Evolutionary conservation across 1,140 invertebrate species (phyloP), one percentile per base, ranked within the genome.

Genomic region (Lycorma delicatula): DNA sequence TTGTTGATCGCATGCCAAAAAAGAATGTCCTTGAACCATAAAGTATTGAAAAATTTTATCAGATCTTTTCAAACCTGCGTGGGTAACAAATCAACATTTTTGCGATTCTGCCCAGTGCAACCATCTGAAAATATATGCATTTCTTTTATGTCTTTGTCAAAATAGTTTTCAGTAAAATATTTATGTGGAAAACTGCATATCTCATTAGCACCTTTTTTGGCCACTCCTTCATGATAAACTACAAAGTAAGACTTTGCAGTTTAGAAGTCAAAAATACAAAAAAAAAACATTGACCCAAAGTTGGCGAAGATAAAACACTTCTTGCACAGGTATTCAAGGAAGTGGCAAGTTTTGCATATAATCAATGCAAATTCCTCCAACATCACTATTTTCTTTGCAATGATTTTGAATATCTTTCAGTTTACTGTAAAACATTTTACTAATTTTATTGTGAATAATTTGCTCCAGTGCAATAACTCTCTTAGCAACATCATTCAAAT

Each of bases 381-480:
- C n/a, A n/a, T n/a, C n/a, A n/a, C 20, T 13, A 41, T 41, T 20
- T 16, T 20, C n/a, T 41, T 41, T 41, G 3, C n/a, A 13, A 16
- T 16, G 20, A 41, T 41, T 20, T 16, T 13, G n/a, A 20, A 41
- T 41, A 4, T 41, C 36, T 41, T 3, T 41, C 12, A 41, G n/a
- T 41, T 41, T n/a, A n/a, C n/a, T n/a, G 55, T 64, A 67, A 64
- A 66, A 67, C 54, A 64, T 68, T 53, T 60, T 59, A 46, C 46
- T 53, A 47, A 23, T 49, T 28, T 47, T 2, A 31, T 67, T 66
- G 63, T 54, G 64, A 58, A 60, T 61, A 50, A 54, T 34, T 59
- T 58, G 66, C 65, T 69, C 63, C 47, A 66, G 62, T 49, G 57
- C 54, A 49, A 63, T 58, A 48, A 62, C 60, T 61, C 62, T 62